phyloP scores from a whole-genome alignment of 1,140 invertebrate species.

The Helicorthomorpha holstii region DNA sequence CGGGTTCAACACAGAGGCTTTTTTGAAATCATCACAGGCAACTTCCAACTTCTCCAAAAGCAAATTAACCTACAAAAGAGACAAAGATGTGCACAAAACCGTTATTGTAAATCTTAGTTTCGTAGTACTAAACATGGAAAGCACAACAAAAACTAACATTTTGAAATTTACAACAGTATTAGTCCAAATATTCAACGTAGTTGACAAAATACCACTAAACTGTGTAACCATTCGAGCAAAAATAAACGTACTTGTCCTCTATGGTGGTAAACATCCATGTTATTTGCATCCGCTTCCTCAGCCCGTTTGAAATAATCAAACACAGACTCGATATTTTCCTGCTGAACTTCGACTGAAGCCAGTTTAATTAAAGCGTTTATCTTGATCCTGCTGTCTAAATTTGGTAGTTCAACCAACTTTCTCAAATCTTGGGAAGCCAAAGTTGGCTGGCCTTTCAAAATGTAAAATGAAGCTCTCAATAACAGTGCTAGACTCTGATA shows the following conservation, averaged over 20 bases:
- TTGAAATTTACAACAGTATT: slow-evolving; percentile 4
- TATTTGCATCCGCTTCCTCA: slow-evolving; percentile 51
- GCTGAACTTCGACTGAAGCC: slow-evolving; percentile 62
- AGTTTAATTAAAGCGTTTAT: slow-evolving; percentile 82
- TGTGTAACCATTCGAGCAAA: not conserved
- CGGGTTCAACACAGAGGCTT: slow-evolving; percentile 60
- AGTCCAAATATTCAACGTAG: not conserved
- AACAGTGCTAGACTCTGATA: slow-evolving; percentile 47
- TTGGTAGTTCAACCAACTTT: slow-evolving; percentile 12
- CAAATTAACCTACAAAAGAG: slow-evolving; percentile 48
- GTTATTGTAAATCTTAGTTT: no score
- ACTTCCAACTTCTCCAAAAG: slow-evolving; percentile 59
- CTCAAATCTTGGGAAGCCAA: slow-evolving; percentile 51
- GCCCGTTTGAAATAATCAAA: slow-evolving; percentile 60
- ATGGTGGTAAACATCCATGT: slow-evolving; percentile 69
- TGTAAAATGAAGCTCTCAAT: slow-evolving; percentile 62
- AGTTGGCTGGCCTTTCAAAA: slow-evolving; percentile 50
- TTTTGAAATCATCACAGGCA: slow-evolving; percentile 63
- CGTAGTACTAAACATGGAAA: no score
- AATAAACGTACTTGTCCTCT: slow-evolving; percentile 40
- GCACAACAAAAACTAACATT: slow-evolving; percentile 9
- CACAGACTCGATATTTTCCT: slow-evolving; percentile 50
- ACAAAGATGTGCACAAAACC: slow-evolving; percentile 3
- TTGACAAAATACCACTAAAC: not conserved
- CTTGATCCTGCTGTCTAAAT: slow-evolving; percentile 26